phyloP scores from a whole-genome alignment of 2,888 invertebrate species.

The Drosophila limbata region DNA sequence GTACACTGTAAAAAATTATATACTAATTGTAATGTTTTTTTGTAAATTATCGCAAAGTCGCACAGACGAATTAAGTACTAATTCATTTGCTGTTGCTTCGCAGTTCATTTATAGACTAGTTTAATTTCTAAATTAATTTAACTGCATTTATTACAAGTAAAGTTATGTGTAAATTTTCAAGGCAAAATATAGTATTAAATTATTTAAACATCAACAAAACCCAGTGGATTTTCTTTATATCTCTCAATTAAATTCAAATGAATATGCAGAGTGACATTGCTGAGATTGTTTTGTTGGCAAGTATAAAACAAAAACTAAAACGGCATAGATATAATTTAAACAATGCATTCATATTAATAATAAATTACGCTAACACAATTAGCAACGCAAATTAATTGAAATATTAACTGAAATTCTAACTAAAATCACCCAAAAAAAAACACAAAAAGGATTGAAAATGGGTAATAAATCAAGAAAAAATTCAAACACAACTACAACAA shows the following conservation, averaged over 20 bases:
- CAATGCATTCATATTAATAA: slow-evolving; percentile 45
- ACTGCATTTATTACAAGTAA: slow-evolving; percentile 67
- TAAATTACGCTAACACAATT: slow-evolving; percentile 48
- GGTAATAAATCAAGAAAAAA: slow-evolving; percentile 58
- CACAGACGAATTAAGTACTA: slow-evolving; percentile 43
- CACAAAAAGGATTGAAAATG: slow-evolving; percentile 56
- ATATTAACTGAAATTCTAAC: slow-evolving; percentile 36
- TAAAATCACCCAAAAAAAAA: slow-evolving; percentile 28
- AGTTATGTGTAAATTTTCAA: slow-evolving; percentile 73
- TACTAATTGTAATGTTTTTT: slow-evolving; percentile 54
- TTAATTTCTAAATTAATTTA: slow-evolving; percentile 77
- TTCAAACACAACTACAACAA: slow-evolving; percentile 43
- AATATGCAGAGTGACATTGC: slow-evolving; percentile 62
- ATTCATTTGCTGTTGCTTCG: slow-evolving; percentile 63
- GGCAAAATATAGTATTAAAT: slow-evolving; percentile 74
- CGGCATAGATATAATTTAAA: slow-evolving; percentile 40
- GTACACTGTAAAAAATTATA: slow-evolving; percentile 72
- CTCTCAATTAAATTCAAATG: slow-evolving; percentile 50
- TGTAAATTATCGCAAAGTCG: slow-evolving; percentile 73
- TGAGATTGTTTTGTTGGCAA: slow-evolving; percentile 38
- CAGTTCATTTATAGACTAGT: slow-evolving; percentile 71
- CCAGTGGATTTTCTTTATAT: slow-evolving; percentile 46
- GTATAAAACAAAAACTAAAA: slow-evolving; percentile 17
- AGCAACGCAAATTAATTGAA: slow-evolving; percentile 46
- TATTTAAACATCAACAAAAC: slow-evolving; percentile 66